A percentile compares a stretch with the other conserved stretches of the same genome.
Conservation (phyloP, 2,113 vertebrate genomes). For the Phalacrocorax pelagicus region DNA sequence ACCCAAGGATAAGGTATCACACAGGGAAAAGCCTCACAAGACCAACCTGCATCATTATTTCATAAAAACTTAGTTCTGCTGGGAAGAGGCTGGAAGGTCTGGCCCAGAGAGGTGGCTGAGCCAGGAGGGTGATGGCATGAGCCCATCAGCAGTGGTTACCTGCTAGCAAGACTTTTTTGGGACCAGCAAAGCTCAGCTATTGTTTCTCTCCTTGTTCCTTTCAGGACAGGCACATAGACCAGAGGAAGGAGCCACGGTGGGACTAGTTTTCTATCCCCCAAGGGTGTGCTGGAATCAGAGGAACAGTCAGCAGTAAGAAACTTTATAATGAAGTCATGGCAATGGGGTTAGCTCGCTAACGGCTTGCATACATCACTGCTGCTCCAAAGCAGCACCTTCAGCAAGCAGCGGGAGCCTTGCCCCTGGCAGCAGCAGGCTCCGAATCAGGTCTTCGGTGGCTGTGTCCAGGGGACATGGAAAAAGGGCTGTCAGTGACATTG, state of each 20-base stretch:
- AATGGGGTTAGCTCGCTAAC: not conserved
- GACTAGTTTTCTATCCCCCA: not conserved
- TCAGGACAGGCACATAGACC: not conserved
- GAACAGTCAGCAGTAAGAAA: not conserved
- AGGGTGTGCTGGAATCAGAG: not conserved
- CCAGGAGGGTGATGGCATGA: not conserved
- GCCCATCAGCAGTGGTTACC: not conserved
- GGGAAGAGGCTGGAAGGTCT: not conserved
- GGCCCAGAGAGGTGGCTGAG: not conserved
- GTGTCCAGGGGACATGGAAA: not conserved
- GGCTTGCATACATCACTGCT: not conserved
- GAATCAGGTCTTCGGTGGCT: not conserved
- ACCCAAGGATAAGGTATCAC: not conserved
- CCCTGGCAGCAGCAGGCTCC: constrained; percentile 27
- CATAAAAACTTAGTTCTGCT: not conserved
- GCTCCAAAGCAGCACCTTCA: not conserved
- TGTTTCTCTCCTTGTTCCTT: not conserved
- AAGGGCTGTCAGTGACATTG: accelerated
- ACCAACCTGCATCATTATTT: not conserved
- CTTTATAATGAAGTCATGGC: constrained; percentile 37
- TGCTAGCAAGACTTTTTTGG: not conserved
- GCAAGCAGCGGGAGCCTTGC: not conserved
- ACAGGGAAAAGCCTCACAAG: not conserved
- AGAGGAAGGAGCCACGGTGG: not conserved
- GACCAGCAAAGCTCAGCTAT: not conserved